Conservation (phyloP, 30 jellyfish, hydroid and myxozoan genomes). For the Aurelia coerulea region DNA sequence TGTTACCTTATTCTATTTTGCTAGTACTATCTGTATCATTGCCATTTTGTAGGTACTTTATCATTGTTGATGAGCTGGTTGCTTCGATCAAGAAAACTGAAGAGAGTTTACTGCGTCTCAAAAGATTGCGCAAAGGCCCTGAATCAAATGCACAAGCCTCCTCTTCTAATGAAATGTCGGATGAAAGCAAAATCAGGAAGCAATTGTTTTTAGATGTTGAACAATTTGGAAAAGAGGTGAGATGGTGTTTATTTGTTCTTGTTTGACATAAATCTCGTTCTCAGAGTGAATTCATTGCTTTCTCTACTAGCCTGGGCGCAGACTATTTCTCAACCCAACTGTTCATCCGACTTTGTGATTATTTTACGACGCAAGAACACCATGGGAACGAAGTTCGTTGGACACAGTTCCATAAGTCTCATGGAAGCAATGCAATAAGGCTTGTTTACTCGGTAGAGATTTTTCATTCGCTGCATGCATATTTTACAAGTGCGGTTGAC, state of each 20-base stretch:
- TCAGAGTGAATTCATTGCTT: background rate
- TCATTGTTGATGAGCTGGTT: constrained; percentile 82
- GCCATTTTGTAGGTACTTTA: constrained; percentile 53
- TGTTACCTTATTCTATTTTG: too few species aligned
- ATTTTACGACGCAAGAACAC: too few species aligned
- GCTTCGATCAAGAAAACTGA: constrained; percentile 96
- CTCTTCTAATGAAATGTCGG: constrained; percentile 75
- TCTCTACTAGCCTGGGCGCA: too few species aligned
- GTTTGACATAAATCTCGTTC: background rate
- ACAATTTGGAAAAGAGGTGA: constrained; percentile 89
- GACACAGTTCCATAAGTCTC: too few species aligned
- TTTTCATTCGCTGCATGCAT: too few species aligned
- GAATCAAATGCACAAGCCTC: constrained; percentile 34
- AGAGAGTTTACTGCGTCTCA: constrained; percentile 93
- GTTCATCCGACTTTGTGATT: too few species aligned
- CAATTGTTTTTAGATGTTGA: constrained; percentile 84
- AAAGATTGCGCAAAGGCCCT: constrained; percentile 91
- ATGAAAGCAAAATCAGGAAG: constrained; percentile 87
- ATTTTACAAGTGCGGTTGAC: too few species aligned
- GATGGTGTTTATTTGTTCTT: background rate
- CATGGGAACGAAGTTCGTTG: too few species aligned
- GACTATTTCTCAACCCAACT: background rate
- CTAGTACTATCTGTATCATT: too few species aligned
- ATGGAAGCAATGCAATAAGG: too few species aligned
- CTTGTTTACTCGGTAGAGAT: too few species aligned